These are phyloP conservation scores for Axea sp. DNA, from an alignment of 2,888 invertebrate genomes.

Conservation along the genomic window DNA sequence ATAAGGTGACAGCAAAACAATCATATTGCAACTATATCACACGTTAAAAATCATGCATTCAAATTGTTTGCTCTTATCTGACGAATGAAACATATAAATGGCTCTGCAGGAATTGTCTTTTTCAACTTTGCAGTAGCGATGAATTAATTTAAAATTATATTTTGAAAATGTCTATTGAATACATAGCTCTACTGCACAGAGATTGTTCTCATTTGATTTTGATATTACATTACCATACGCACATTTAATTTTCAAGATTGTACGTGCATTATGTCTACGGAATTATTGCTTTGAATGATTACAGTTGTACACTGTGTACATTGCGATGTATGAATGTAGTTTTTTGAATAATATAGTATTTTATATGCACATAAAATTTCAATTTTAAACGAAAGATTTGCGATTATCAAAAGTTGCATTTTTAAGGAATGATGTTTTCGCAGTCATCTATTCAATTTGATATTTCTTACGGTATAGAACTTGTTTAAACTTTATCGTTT, in stretches of 20 bases:
- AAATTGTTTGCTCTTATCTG: too few relatives aligned
- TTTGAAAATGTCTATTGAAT: background rate
- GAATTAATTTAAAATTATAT: background rate
- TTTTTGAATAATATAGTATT: constrained; percentile 50
- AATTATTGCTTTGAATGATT: constrained; percentile 64
- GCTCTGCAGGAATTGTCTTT: constrained; percentile 17
- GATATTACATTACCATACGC: constrained; percentile 39
- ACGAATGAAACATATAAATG: background rate
- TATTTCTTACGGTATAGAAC: too few relatives aligned
- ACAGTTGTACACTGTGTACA: constrained; percentile 65
- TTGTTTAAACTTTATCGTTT: too few relatives aligned
- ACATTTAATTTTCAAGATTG: constrained; percentile 61
- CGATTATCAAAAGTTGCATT: constrained; percentile 31
- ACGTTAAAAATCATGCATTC: too few relatives aligned
- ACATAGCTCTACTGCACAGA: constrained; percentile 24
- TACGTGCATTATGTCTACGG: constrained; percentile 67
- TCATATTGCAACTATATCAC: too few relatives aligned
- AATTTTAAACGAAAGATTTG: constrained; percentile 9
- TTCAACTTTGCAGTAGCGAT: constrained; percentile 23
- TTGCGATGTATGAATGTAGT: constrained; percentile 66
- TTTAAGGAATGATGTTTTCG: constrained; percentile 19
- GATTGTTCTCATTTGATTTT: constrained; percentile 37
- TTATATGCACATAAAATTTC: constrained; percentile 16
- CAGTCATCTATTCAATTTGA: too few relatives aligned
- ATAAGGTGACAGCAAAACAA: too few relatives aligned